A percentile compares a stretch with the other conserved stretches of the same genome.
Conservation (phyloP, 2,797 vertebrate species). For the Orestias chungarensis region DNA sequence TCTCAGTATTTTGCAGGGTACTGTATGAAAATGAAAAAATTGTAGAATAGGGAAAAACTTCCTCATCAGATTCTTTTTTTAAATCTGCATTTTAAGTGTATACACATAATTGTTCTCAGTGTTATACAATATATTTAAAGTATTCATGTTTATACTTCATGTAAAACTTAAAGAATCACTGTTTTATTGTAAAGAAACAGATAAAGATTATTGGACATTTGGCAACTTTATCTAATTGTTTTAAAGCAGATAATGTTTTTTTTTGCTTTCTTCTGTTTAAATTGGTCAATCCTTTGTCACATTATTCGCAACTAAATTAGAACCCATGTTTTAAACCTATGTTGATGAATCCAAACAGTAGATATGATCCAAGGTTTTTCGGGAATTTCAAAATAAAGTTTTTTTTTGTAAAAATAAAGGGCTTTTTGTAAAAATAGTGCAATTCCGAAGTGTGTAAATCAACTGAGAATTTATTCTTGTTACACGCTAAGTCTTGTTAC, state of each 20-base stretch:
- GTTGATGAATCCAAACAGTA: neutral
- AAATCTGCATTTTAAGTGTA: neutral
- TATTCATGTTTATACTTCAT: too few species aligned
- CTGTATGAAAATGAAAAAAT: slow-evolving; percentile 65
- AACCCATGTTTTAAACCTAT: neutral
- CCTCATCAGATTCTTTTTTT: neutral
- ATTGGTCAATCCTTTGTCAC: neutral
- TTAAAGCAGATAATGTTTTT: neutral
- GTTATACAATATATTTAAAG: too few species aligned
- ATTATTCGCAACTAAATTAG: neutral
- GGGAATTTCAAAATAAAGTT: neutral
- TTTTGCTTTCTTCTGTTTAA: neutral
- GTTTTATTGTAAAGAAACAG: neutral
- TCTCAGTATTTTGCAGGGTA: slow-evolving; percentile 93
- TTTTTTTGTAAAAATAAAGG: too few species aligned
- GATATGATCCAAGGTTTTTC: neutral
- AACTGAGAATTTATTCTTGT: too few species aligned
- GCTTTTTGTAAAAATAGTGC: too few species aligned
- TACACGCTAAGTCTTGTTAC: too few species aligned
- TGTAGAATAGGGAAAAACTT: neutral
- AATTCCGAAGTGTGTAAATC: too few species aligned
- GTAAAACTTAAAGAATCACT: too few species aligned
- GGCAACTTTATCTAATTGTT: too few species aligned
- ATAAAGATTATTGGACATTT: too few species aligned
- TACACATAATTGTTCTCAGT: too few species aligned